A percentile compares a stretch with the other conserved stretches of the same genome.
Evolutionary conservation across 1,140 invertebrate genomes (phyloP).

Genomic region (Odontomachus brunneus): DNA sequence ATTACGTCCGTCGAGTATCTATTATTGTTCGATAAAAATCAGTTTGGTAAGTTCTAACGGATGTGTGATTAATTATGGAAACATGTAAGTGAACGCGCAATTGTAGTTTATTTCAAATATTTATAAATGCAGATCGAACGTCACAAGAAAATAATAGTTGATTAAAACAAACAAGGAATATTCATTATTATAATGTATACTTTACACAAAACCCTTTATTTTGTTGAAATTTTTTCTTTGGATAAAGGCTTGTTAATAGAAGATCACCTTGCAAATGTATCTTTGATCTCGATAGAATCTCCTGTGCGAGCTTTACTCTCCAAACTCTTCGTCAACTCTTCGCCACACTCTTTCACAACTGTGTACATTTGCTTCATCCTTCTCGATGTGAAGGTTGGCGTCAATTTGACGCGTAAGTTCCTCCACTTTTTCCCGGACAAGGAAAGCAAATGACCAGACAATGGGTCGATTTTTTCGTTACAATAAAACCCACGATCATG

Average conservation of each 20-base stretch:
- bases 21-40: no score
- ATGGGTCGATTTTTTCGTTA: conserved; percentile 84
- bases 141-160: no score
- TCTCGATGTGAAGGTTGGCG: conserved; percentile 86
- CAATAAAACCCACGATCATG: conserved; percentile 82
- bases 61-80: not conserved
- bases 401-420: conserved; percentile 84
- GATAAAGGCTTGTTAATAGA: not conserved
- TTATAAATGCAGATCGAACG: no score
- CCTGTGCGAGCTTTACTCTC: conserved; percentile 63
- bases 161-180: not conserved
- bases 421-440: conserved; percentile 85
- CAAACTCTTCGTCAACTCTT: conserved; percentile 76
- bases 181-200: not conserved
- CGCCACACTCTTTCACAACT: conserved; percentile 82
- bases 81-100: no score
- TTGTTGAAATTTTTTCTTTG: not conserved
- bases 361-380: conserved; percentile 87
- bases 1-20: conserved; percentile 77
- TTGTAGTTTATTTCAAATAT: no score
- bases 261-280: conserved; percentile 84
- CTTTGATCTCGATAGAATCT: conserved; percentile 79
- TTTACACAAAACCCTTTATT: not conserved
- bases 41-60: not conserved
- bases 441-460: conserved; percentile 86